Conservation (phyloP, 1,140 invertebrate genomes). For the Holotrichia oblita region DNA sequence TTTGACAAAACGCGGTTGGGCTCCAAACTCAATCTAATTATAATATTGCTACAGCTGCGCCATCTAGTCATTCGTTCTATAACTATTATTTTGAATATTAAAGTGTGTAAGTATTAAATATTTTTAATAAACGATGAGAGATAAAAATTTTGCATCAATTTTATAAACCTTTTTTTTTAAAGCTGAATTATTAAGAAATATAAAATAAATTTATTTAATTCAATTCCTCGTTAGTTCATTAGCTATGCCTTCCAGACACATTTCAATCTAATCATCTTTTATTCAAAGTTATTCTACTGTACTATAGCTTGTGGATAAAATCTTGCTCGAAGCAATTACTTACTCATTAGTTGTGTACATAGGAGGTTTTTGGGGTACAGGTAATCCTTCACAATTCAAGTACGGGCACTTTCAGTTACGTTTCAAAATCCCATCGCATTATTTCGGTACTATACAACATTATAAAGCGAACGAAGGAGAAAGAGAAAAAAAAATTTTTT, state of each 20-base stretch:
- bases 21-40: no score
- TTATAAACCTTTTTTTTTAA: no score
- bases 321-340: slow-evolving; percentile 26
- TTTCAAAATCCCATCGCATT: slow-evolving; percentile 45
- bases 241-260: neutral
- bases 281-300: slow-evolving; percentile 17
- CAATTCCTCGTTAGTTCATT: neutral
- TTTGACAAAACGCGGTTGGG: no score
- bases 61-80: no score
- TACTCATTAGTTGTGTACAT: slow-evolving; percentile 29
- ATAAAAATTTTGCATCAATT: no score
- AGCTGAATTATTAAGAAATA: no score
- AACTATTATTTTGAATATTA: no score
- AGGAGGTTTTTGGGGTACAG: slow-evolving; percentile 28
- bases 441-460: slow-evolving; percentile 18
- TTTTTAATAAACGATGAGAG: no score
- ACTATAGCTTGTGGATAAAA: slow-evolving; percentile 4
- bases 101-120: no score
- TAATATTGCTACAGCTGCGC: no score
- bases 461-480: neutral
- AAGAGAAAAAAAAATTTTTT: no score
- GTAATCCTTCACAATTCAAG: slow-evolving; percentile 24
- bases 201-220: no score
- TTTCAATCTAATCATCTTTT: slow-evolving; percentile 8
- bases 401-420: slow-evolving; percentile 32